Base-by-base conservation (phyloP, 2,113 vertebrate genomes). In the Beaufortia kweichowensis region DNA sequence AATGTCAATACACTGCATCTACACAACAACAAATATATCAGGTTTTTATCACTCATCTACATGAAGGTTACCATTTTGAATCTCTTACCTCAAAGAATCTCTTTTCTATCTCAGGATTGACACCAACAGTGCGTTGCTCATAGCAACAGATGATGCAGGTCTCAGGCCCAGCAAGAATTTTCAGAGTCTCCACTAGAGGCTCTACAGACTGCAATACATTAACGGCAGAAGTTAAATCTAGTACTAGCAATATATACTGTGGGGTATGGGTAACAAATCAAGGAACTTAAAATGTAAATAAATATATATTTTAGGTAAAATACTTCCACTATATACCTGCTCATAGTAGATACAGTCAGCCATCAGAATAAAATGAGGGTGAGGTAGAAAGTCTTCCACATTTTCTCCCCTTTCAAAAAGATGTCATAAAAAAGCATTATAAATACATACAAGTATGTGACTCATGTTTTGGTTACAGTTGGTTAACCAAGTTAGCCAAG, bases 281-380 rank as follows among this genome's bases (percentile, higher is more conserved):
- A n/a, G 19, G 48, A 17, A 50, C 23, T 31, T 46, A 61, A 17
- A 7, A 21, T 59, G 10, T 39, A 46, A n/a, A 70, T 26, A 14
- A 6, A 4, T 2, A 23, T 10, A 24, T 3, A 43, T 2, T 10
- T 8, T 2, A 31, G 9, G 29, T 57, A 17, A n/a, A 62, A 46
- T 3, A 2, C 2, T 53, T 17, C 15, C 15, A 14, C 43, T 46
- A 69, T 21, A 76, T 87, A 98, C 97, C 95, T 98, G 94, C 80
- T 98, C 96, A 21, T 99, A 99, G 89, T 99, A 99, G 86, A 99
- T 98, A 85, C 97, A 99, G 77, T 99, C 97, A 6, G 97, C 97
- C 95, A 99, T 94, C 19, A 99, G 88, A 63, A 99, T 91, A 67
- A 93, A 98, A 88, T 96, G 91, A 0, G 95, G 95, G 0, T 87